phyloP scores from a whole-genome alignment of 2,113 vertebrate genomes.

The Clarias gariepinus region DNA sequence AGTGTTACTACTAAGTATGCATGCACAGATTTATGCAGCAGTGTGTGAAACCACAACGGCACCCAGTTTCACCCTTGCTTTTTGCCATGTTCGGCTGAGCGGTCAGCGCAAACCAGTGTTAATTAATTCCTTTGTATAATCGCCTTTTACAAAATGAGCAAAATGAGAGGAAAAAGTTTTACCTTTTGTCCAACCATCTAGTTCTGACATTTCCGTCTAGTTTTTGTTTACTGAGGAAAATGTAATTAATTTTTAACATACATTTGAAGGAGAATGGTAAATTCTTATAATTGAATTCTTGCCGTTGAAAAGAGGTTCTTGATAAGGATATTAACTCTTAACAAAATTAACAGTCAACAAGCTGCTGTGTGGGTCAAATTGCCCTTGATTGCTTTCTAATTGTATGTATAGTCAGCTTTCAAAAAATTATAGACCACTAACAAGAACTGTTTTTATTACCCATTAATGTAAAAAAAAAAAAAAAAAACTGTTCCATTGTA shows the following conservation, averaged over 20 bases:
- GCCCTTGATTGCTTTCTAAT: background rate
- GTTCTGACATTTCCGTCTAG: background rate
- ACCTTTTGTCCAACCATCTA: constrained; percentile 4
- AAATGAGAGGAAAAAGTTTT: constrained; percentile 9
- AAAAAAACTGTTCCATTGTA: background rate
- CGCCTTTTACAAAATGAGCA: constrained; percentile 17
- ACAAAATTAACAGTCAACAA: constrained; percentile 10
- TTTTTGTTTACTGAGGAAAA: constrained; percentile 12
- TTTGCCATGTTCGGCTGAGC: background rate
- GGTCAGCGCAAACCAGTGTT: background rate
- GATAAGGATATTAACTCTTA: background rate
- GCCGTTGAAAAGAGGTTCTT: background rate
- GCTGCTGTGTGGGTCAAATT: background rate
- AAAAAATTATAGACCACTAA: background rate
- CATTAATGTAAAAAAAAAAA: background rate
- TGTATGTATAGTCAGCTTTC: background rate
- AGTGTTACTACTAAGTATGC: background rate
- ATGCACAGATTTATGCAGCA: background rate
- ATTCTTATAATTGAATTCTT: background rate
- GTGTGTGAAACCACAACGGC: background rate
- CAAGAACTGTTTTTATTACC: background rate
- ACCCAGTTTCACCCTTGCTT: background rate
- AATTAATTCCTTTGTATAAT: constrained; percentile 20
- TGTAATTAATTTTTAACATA: constrained; percentile 12
- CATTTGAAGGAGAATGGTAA: background rate